Percentiles rank a stretch among this genome's conserved stretches.
These are phyloP conservation scores for Fundulus diaphanus DNA, from an alignment of 2,797 vertebrate species.

Conservation along the genomic window DNA sequence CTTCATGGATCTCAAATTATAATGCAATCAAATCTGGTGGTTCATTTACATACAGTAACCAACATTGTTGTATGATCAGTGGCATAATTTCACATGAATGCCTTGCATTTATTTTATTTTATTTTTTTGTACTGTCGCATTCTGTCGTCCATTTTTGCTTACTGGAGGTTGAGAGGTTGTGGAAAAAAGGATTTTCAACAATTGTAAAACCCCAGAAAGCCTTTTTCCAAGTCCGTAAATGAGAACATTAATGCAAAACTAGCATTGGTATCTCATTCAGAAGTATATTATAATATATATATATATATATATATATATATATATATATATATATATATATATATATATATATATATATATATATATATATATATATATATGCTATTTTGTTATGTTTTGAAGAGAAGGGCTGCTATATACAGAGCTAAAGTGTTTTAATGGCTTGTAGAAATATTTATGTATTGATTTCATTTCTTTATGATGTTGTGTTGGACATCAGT, in stretches of 20 bases:
- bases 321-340: no score
- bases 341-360: no score
- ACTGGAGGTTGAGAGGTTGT: background rate
- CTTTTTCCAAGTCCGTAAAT: background rate
- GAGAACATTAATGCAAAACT: background rate
- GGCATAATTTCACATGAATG: background rate
- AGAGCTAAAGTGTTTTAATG: background rate
- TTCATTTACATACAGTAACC: background rate
- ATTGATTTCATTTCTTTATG: background rate
- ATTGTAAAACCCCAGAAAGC: background rate
- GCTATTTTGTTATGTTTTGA: background rate
- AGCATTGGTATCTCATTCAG: background rate
- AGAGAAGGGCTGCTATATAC: background rate
- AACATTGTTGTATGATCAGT: background rate
- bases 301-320: no score
- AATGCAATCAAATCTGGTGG: no score
- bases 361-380: background rate
- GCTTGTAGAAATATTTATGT: background rate
- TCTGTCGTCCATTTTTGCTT: background rate
- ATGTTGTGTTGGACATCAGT: background rate
- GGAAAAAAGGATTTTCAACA: background rate
- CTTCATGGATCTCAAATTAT: no score
- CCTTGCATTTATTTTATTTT: background rate
- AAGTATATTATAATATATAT: background rate
- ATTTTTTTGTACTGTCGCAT: constrained; percentile 1